phyloP scores from a whole-genome alignment of 2,113 vertebrate species.

The Greenwoodochromis staneri region DNA sequence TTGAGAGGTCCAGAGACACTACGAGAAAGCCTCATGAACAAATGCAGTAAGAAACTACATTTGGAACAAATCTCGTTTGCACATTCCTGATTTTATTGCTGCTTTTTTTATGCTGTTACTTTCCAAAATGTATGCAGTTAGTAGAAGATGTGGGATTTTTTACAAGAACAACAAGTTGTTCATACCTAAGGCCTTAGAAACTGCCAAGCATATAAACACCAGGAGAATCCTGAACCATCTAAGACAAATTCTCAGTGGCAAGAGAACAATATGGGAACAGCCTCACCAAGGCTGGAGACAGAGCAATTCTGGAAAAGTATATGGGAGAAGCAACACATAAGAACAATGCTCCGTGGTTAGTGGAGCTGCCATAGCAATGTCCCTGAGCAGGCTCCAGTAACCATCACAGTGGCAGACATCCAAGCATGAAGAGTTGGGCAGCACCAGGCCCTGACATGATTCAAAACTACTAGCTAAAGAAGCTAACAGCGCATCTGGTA shows the following conservation, averaged over 20 bases:
- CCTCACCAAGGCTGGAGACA: neutral
- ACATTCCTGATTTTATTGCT: neutral
- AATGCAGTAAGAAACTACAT: too few relatives aligned
- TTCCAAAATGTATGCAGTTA: neutral
- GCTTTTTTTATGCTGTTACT: neutral
- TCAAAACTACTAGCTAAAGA: neutral
- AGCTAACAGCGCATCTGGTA: neutral
- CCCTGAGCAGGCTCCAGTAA: neutral
- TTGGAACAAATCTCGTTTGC: neutral
- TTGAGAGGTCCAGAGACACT: neutral
- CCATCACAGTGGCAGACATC: neutral
- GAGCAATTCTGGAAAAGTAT: neutral
- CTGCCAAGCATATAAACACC: neutral
- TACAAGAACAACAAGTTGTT: neutral
- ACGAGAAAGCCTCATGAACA: accelerated
- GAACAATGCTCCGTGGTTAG: neutral
- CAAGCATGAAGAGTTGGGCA: neutral
- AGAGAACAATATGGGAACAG: neutral
- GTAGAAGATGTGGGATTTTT: neutral
- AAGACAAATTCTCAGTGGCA: neutral
- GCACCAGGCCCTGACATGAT: neutral
- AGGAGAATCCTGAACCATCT: neutral
- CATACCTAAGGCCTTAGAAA: neutral
- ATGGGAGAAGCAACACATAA: neutral
- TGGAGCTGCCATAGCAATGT: neutral